Percentiles rank a stretch among this genome's conserved stretches.
Conservation (phyloP, 2,113 vertebrate genomes). For the Zapus hudsonius region DNA sequence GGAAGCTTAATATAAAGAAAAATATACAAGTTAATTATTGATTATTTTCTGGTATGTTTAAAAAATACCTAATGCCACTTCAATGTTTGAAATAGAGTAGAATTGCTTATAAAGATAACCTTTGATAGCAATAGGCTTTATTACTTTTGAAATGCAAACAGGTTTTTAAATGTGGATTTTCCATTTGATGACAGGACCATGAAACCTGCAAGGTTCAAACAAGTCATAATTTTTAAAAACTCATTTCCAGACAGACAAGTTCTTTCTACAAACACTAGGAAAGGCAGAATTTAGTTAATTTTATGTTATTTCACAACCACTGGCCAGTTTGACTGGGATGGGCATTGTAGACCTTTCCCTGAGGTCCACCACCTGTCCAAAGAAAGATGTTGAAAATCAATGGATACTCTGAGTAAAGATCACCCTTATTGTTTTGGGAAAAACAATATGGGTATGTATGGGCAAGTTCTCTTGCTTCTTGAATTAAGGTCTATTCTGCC, state of each 20-base stretch:
- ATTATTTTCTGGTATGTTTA: not conserved
- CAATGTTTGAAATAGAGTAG: not conserved
- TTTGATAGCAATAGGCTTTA: not conserved
- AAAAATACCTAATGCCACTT: constrained; percentile 2
- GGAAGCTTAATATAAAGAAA: not conserved
- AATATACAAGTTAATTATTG: not conserved
- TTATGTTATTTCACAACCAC: too few species aligned
- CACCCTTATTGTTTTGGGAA: too few species aligned
- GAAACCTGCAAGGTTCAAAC: not conserved
- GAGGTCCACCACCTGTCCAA: too few species aligned
- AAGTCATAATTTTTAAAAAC: not conserved
- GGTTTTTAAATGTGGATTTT: not conserved
- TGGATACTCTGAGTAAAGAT: too few species aligned
- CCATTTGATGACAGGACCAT: not conserved
- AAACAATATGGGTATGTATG: too few species aligned
- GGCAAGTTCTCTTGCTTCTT: too few species aligned
- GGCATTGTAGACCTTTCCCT: too few species aligned
- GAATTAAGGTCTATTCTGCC: too few species aligned
- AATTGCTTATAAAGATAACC: not conserved
- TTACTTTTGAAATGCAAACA: not conserved
- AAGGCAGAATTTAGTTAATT: too few species aligned
- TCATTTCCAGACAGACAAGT: not conserved
- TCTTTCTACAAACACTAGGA: too few species aligned
- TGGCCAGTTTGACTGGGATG: too few species aligned
- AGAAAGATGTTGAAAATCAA: too few species aligned